A percentile compares a stretch with the other conserved stretches of the same genome.
These are phyloP conservation scores for Lycorma delicatula DNA, from an alignment of 1,140 invertebrate genomes.

Conservation along the genomic window DNA sequence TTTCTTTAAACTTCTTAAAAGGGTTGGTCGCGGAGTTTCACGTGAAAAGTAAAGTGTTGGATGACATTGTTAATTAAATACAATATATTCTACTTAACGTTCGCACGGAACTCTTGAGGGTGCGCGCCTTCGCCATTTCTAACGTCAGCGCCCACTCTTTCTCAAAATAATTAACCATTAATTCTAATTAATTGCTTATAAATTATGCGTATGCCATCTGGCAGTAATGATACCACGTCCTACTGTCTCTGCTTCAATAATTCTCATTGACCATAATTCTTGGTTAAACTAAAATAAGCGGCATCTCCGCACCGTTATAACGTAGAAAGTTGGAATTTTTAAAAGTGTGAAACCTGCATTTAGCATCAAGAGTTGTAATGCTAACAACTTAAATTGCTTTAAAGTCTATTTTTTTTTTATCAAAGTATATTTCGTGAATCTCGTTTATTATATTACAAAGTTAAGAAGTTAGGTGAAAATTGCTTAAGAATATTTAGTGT, in stretches of 20 bases:
- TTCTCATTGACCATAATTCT: conserved; percentile 3
- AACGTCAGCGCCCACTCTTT: conserved; percentile 3
- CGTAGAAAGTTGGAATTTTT: no score
- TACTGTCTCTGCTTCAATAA: neutral
- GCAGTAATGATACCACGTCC: conserved; percentile 1
- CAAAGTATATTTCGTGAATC: no score
- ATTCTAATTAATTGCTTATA: conserved; percentile 6
- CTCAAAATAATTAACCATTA: conserved; percentile 7
- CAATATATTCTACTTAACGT: conserved; percentile 4
- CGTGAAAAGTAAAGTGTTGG: conserved; percentile 1
- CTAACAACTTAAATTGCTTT: no score
- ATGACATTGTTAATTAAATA: conserved; percentile 5
- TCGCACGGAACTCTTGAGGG: neutral
- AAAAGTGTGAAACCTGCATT: no score
- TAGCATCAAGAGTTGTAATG: no score
- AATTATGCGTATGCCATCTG: conserved; percentile 7
- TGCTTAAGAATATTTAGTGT: no score
- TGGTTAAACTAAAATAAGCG: neutral
- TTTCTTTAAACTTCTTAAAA: no score
- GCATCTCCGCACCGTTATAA: no score
- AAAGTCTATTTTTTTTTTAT: no score
- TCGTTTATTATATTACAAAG: no score
- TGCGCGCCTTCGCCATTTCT: neutral
- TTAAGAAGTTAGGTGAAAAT: no score
- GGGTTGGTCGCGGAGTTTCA: neutral